Evolutionary conservation across 2,797 vertebrate species (phyloP).

Genomic region (Sebastes nivosus): DNA sequence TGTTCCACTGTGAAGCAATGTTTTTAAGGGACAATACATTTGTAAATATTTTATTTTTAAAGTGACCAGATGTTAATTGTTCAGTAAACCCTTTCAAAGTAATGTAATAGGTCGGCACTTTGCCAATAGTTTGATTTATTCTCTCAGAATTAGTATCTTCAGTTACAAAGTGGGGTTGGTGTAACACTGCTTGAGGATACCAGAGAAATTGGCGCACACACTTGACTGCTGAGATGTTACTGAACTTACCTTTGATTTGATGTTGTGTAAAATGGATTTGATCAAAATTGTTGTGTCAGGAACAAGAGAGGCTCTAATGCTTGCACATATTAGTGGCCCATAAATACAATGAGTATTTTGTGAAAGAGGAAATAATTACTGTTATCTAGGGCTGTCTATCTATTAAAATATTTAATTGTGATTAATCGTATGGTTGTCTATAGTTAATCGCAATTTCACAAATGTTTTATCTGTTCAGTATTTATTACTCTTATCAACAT

Average conservation of each 20-base stretch:
- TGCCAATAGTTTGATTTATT: conserved; percentile 4
- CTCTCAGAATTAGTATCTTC: neutral
- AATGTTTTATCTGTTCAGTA: no score
- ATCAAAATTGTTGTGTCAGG: neutral
- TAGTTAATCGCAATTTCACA: no score
- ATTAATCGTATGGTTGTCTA: no score
- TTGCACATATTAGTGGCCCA: neutral
- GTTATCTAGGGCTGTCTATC: no score
- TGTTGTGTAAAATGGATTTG: conserved; percentile 5
- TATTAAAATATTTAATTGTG: no score
- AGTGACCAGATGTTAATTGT: neutral
- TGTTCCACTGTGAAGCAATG: neutral
- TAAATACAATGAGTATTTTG: neutral
- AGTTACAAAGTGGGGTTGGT: neutral
- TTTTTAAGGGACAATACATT: neutral
- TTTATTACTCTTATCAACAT: no score
- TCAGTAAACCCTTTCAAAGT: conserved; percentile 1
- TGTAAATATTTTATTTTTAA: neutral
- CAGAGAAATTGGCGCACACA: neutral
- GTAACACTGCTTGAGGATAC: neutral
- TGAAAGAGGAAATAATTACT: neutral
- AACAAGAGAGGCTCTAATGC: neutral
- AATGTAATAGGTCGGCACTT: neutral
- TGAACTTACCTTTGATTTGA: conserved; percentile 1
- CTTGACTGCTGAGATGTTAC: neutral